Evolutionary conservation across 2,113 vertebrate species (phyloP).

Genomic region (Periophthalmodon schlosseri): DNA sequence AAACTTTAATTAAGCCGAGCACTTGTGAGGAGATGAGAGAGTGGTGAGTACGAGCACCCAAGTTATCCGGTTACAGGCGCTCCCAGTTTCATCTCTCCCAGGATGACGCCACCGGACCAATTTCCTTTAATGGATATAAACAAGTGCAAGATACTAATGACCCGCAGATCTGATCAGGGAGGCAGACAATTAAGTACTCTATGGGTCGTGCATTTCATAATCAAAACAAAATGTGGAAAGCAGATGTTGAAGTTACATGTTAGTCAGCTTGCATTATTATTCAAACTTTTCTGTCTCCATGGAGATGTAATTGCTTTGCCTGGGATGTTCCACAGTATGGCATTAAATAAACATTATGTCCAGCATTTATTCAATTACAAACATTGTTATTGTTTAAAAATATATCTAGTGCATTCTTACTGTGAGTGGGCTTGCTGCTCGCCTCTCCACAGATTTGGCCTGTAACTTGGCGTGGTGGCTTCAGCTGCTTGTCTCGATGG

Average conservation of each 20-base stretch:
- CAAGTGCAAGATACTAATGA: conserved; percentile 19
- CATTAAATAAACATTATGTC: background rate
- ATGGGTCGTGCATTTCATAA: background rate
- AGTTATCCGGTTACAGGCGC: conserved; percentile 54
- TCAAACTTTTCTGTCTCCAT: background rate
- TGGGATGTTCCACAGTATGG: background rate
- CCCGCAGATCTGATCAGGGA: conserved; percentile 18
- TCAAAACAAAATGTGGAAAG: background rate
- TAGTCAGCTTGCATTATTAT: background rate
- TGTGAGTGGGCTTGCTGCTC: too few species aligned
- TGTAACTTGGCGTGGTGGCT: too few species aligned
- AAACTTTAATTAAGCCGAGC: conserved; percentile 70
- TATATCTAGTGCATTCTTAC: too few species aligned
- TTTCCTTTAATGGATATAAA: conserved; percentile 44
- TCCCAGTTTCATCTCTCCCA: conserved; percentile 39
- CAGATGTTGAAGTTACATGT: background rate
- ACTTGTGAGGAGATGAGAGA: conserved; percentile 45
- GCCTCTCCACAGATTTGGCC: too few species aligned
- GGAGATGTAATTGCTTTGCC: background rate
- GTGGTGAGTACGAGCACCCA: conserved; percentile 43
- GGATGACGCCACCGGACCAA: conserved; percentile 14
- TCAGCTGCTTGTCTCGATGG: too few species aligned
- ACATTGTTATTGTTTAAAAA: too few species aligned
- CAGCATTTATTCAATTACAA: too few species aligned
- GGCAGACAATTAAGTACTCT: background rate